These are phyloP conservation scores for Gobio occitaniae DNA, from an alignment of 2,797 vertebrate genomes.

Conservation along the genomic window DNA sequence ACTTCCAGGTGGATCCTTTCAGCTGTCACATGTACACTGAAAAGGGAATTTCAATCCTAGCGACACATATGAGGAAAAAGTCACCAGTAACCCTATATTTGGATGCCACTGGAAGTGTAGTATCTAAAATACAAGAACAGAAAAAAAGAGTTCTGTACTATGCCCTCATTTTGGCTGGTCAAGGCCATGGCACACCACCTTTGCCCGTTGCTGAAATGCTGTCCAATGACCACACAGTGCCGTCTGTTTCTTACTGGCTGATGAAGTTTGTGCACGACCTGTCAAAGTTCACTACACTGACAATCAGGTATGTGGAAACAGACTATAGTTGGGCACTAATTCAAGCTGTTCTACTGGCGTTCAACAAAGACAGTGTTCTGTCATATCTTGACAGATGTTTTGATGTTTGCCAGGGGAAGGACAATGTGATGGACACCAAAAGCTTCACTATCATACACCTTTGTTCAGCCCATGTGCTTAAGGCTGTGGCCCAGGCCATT, in stretches of 20 bases:
- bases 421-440: not conserved
- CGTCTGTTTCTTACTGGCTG: constrained; percentile 43
- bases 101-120: constrained; percentile 52
- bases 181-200: constrained; percentile 40
- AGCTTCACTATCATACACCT: constrained; percentile 43
- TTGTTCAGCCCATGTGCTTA: constrained; percentile 43
- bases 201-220: constrained; percentile 45
- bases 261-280: constrained; percentile 37
- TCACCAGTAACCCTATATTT: constrained; percentile 40
- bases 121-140: constrained; percentile 50
- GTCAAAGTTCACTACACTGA: constrained; percentile 12
- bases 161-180: constrained; percentile 31
- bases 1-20: constrained; percentile 52
- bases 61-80: constrained; percentile 6
- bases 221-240: constrained; percentile 51
- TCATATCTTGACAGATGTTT: constrained; percentile 16
- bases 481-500: constrained; percentile 33
- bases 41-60: constrained; percentile 27
- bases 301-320: constrained; percentile 30
- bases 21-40: constrained; percentile 51
- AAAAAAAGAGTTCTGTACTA: constrained; percentile 46
- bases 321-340: constrained; percentile 46
- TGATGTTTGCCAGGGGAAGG: constrained; percentile 9
- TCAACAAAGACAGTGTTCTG: constrained; percentile 2
- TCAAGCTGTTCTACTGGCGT: constrained; percentile 16